Conservation (phyloP, 2,113 vertebrate species). For the Corvus moneduloides region DNA sequence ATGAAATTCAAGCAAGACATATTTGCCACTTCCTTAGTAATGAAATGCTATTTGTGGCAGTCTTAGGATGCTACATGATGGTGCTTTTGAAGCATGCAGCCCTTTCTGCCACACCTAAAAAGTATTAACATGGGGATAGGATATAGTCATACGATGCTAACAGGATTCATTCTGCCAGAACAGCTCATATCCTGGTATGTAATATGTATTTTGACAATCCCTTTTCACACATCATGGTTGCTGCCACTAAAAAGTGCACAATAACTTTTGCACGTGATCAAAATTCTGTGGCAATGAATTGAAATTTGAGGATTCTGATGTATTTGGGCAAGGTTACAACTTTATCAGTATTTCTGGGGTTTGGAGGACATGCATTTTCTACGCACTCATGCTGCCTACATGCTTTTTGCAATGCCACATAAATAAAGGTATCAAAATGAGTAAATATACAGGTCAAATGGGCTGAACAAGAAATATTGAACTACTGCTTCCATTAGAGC, state of each 20-base stretch:
- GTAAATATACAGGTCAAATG: neutral
- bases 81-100: neutral
- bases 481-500: neutral
- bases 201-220: neutral
- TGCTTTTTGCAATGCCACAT: neutral
- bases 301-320: neutral
- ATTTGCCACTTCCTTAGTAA: neutral
- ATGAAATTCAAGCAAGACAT: neutral
- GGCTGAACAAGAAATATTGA: neutral
- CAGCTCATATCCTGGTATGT: neutral
- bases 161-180: neutral
- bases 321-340: neutral
- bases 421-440: neutral
- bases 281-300: neutral
- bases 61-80: neutral
- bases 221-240: neutral
- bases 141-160: neutral
- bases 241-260: neutral
- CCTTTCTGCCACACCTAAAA: neutral
- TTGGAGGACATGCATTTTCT: neutral
- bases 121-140: neutral
- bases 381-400: neutral
- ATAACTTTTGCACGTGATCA: neutral
- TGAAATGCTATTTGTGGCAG: neutral
- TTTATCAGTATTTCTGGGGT: neutral